These are phyloP conservation scores for Drosophila tripunctata DNA, from an alignment of 2,888 invertebrate species.

Conservation along the genomic window DNA sequence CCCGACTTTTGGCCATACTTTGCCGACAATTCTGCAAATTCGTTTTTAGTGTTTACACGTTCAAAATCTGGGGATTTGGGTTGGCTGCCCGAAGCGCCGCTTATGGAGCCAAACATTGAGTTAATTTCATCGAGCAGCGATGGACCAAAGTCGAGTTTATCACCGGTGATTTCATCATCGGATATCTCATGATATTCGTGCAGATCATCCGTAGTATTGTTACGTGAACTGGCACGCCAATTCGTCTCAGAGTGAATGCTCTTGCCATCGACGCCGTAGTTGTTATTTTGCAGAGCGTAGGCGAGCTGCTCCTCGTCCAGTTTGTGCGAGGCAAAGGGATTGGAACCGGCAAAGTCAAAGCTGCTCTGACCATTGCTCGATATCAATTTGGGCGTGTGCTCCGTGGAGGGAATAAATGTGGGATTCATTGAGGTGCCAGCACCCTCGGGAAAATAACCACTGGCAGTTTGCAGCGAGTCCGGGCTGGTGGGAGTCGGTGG, in stretches of 20 bases:
- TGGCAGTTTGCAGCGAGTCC: conserved; percentile 84
- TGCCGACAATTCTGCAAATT: conserved; percentile 87
- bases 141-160: conserved; percentile 91
- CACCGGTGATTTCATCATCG: conserved; percentile 87
- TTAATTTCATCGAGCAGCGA: conserved; percentile 96
- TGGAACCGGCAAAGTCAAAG: conserved; percentile 82
- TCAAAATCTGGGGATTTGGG: conserved; percentile 84
- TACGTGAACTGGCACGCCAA: conserved; percentile 66
- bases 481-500: conserved; percentile 85
- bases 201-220: conserved; percentile 77
- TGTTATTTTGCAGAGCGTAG: conserved; percentile 82
- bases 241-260: conserved; percentile 58
- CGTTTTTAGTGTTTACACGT: conserved; percentile 89
- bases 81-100: conserved; percentile 79
- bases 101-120: conserved; percentile 91
- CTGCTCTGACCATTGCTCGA: conserved; percentile 79
- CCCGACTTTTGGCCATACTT: conserved; percentile 72
- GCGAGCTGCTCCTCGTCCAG: conserved; percentile 61
- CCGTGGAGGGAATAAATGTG: conserved; percentile 83
- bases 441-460: conserved; percentile 83
- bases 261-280: conserved; percentile 81
- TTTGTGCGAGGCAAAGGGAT: conserved; percentile 82
- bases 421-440: conserved; percentile 83
- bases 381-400: conserved; percentile 83
- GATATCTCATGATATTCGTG: conserved; percentile 94